These are phyloP conservation scores for Boloria euphrosyne DNA, from an alignment of 2,888 invertebrate species.

Conservation along the genomic window DNA sequence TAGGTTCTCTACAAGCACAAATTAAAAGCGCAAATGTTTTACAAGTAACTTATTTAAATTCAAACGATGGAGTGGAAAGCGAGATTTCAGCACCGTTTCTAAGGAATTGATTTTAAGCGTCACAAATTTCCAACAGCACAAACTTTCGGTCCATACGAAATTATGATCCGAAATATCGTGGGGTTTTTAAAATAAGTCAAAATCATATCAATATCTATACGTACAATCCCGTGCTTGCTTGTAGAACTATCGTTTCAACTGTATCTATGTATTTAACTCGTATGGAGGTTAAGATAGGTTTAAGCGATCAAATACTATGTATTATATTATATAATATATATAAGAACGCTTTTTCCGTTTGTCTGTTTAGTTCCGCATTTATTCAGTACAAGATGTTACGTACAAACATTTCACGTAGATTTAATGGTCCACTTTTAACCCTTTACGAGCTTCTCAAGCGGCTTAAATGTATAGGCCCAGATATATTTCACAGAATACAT, in stretches of 20 bases:
- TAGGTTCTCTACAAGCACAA: slow-evolving; percentile 15
- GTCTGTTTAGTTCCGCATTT: slow-evolving; percentile 22
- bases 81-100: slow-evolving; percentile 20
- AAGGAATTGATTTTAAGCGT: slow-evolving; percentile 27
- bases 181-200: slow-evolving; percentile 50
- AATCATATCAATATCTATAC: slow-evolving; percentile 81
- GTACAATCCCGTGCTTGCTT: slow-evolving; percentile 72
- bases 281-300: slow-evolving; percentile 56
- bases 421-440: slow-evolving; percentile 57
- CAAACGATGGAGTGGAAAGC: not conserved
- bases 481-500: slow-evolving; percentile 70
- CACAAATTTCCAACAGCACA: slow-evolving; percentile 22
- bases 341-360: slow-evolving; percentile 10
- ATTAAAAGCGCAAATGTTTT: slow-evolving; percentile 6
- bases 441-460: slow-evolving; percentile 76
- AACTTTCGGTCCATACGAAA: not conserved
- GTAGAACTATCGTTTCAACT: slow-evolving; percentile 41
- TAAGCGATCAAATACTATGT: slow-evolving; percentile 50
- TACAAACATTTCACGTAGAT: slow-evolving; percentile 51
- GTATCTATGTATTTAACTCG: slow-evolving; percentile 71
- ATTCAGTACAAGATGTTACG: slow-evolving; percentile 20
- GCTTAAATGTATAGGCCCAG: slow-evolving; percentile 81
- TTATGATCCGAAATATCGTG: slow-evolving; percentile 17
- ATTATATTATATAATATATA: slow-evolving; percentile 50
- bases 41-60: slow-evolving; percentile 21